phyloP scores from a whole-genome alignment of 2,797 vertebrate genomes.

The Pangasius sanitwongsei region DNA sequence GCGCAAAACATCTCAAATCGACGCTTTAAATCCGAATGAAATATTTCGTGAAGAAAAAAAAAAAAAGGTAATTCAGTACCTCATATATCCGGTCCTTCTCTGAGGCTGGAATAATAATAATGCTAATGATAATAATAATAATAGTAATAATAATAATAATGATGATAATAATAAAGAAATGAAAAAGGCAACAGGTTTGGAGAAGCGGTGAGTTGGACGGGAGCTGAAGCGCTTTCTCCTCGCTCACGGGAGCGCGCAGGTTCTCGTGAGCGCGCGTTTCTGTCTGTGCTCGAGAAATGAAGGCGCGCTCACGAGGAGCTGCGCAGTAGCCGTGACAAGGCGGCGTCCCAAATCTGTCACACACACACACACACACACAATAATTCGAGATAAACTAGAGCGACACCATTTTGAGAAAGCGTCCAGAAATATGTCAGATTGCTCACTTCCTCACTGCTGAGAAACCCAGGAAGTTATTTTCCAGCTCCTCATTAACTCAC shows the following conservation, averaged over 20 bases:
- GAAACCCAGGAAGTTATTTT: no score
- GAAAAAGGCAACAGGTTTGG: constrained; percentile 10
- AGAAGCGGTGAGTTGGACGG: background rate
- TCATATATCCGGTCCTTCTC: background rate
- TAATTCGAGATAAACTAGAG: constrained; percentile 1
- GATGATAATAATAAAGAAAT: no score
- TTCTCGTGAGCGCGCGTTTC: background rate
- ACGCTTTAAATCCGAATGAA: no score
- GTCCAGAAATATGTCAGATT: background rate
- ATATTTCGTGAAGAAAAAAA: accelerated
- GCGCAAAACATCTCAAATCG: background rate
- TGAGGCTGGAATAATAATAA: accelerated
- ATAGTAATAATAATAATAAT: background rate
- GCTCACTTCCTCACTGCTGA: background rate
- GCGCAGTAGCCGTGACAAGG: constrained; percentile 4
- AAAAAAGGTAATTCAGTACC: background rate
- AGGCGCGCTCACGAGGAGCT: constrained; percentile 21
- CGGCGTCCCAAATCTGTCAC: constrained; percentile 16
- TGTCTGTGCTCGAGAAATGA: background rate
- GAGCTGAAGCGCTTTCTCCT: constrained; percentile 5
- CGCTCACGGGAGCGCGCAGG: background rate
- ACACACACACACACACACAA: background rate
- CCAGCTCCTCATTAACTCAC: background rate
- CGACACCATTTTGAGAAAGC: background rate
- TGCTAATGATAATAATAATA: background rate